Evolutionary conservation across 2,113 vertebrate species (phyloP).

Genomic region (Hepsetus odoe): DNA sequence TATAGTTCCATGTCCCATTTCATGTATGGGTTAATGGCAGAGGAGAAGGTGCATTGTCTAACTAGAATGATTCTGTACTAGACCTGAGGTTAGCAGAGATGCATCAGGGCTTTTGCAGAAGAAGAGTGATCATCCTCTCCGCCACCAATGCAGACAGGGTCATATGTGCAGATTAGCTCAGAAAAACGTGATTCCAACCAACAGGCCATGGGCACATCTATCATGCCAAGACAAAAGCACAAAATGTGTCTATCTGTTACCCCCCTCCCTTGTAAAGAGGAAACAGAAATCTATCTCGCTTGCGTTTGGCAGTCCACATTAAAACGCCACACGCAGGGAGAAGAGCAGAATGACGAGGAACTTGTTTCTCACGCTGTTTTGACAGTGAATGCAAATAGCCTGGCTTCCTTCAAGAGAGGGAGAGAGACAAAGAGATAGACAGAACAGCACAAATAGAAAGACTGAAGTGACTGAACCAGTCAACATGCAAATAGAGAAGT

Average conservation of each 20-base stretch:
- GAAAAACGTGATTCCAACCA: conserved; percentile 59
- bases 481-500: conserved; percentile 40
- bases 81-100: conserved; percentile 24
- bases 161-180: conserved; percentile 70
- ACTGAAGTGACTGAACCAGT: conserved; percentile 53
- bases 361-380: conserved; percentile 75
- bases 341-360: conserved; percentile 61
- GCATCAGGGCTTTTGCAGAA: conserved; percentile 5
- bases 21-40: conserved; percentile 52
- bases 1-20: conserved; percentile 47
- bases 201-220: conserved; percentile 59
- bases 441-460: conserved; percentile 27
- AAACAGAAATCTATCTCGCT: conserved; percentile 67
- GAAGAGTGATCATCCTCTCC: conserved; percentile 29
- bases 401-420: conserved; percentile 60
- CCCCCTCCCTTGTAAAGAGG: conserved; percentile 31
- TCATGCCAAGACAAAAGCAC: conserved; percentile 65
- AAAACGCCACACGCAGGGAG: conserved; percentile 62
- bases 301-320: conserved; percentile 73
- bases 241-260: conserved; percentile 70
- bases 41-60: conserved; percentile 15
- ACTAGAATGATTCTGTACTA: conserved; percentile 19
- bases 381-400: conserved; percentile 75
- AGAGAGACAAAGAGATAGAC: conserved; percentile 43
- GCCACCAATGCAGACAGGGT: conserved; percentile 59